Conservation (phyloP, 1,140 invertebrate genomes). For the Helicorthomorpha holstii region DNA sequence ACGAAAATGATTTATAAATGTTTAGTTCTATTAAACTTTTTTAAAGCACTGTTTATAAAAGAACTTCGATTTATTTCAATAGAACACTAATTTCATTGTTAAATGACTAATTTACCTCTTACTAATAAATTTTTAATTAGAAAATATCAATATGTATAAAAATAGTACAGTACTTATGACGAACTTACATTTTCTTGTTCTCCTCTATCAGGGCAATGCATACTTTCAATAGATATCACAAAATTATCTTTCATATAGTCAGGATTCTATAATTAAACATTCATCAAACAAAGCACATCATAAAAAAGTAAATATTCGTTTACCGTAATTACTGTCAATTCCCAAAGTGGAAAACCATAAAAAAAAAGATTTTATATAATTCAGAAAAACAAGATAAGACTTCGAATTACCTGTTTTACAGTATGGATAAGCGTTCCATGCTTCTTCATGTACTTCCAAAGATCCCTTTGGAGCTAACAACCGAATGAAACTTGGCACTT, state of each 20-base stretch:
- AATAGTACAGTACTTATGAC: not conserved
- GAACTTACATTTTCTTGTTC: conserved; percentile 62
- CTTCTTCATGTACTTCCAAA: conserved; percentile 95
- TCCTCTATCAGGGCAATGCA: conserved; percentile 79
- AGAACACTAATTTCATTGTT: too few relatives aligned
- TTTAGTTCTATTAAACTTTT: too few relatives aligned
- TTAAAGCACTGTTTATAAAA: too few relatives aligned
- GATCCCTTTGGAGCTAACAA: conserved; percentile 89
- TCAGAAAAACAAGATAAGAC: not conserved
- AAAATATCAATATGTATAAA: not conserved
- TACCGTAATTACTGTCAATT: not conserved
- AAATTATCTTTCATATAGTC: conserved; percentile 99
- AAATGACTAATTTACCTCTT: too few relatives aligned
- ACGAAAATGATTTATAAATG: too few relatives aligned
- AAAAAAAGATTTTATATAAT: not conserved
- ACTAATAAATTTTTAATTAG: not conserved
- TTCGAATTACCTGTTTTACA: conserved; percentile 79
- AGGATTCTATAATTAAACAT: conserved; percentile 53
- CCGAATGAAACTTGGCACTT: conserved; percentile 79
- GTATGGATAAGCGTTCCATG: conserved; percentile 99
- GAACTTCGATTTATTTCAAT: too few relatives aligned
- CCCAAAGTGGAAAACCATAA: not conserved
- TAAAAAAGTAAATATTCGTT: not conserved
- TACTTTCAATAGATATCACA: conserved; percentile 86
- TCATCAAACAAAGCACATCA: not conserved